These are phyloP conservation scores for Brenthis hecate DNA, from an alignment of 2,888 invertebrate genomes.

Conservation along the genomic window DNA sequence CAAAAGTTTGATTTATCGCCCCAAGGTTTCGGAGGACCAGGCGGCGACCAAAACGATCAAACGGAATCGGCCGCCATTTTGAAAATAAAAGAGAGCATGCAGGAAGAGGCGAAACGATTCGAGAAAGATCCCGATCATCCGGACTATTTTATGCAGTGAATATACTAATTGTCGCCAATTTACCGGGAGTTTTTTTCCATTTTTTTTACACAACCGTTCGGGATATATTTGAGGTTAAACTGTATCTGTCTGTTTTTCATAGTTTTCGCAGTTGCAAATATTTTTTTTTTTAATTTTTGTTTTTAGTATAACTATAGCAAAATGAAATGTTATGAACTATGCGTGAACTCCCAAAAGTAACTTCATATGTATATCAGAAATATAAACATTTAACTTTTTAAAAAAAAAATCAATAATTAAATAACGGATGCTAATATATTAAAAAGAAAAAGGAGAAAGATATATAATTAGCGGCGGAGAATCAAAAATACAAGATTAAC, in stretches of 20 bases:
- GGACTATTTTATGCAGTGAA: slow-evolving; percentile 98
- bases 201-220: slow-evolving; percentile 14
- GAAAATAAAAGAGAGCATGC: slow-evolving; percentile 99
- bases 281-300: no score
- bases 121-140: slow-evolving; percentile 98
- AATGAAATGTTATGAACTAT: no score
- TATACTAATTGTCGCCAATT: slow-evolving; percentile 23
- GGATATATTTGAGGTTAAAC: slow-evolving; percentile 27
- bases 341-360: no score
- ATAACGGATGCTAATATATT: no score
- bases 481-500: no score
- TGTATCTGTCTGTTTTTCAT: neutral
- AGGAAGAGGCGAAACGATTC: slow-evolving; percentile 99
- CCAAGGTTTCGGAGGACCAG: slow-evolving; percentile 78
- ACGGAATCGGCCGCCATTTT: slow-evolving; percentile 99
- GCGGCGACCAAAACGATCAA: slow-evolving; percentile 88
- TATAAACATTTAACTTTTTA: no score
- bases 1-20: slow-evolving; percentile 42
- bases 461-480: no score
- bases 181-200: slow-evolving; percentile 33
- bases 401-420: no score
- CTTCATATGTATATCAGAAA: no score
- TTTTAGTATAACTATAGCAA: no score
- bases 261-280: no score
- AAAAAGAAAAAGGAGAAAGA: no score